Base-by-base conservation (phyloP, 2,113 vertebrate species). In the Acrocephalus kingi region DNA sequence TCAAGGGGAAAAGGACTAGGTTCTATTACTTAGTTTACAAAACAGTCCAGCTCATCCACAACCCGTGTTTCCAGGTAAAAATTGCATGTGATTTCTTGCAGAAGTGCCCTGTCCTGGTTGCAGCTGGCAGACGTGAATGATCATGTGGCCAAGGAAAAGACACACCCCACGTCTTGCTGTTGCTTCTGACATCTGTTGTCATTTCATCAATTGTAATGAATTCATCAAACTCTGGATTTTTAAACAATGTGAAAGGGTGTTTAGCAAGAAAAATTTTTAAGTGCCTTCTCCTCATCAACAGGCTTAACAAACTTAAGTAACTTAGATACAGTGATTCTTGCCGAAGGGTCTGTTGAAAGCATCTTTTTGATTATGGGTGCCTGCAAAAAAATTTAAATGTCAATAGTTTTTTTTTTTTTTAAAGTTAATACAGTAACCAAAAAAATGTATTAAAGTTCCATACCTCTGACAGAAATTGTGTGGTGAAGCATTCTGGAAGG, bases 321-420 rank as follows among this genome's bases (percentile, higher is more conserved):
- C 24, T 7, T 1, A 84, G 96, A 51, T 43, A n/a, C 14, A 64
- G 83, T 11, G 11, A 51, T 45, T 89, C 96, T 90, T 81, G 7
- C 35, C 3, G 16, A 52, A 55, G 78, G 1, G 0, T 94, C 2
- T 82, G 0, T 9, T 92, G 90, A 96, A 86, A 97, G 96, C 94
- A 96, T 94, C 49, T 58, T 92, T 72, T 62, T 90, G 56, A 96
- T 96, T n/a, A 89, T 49, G 49, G 80, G 0, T 79, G n/a, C 69
- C 96, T 97, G 77, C 39, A 96, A 84, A 76, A 93, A 82, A 75
- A 88, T 37, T 39, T 10, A 35, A 37, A 13, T 41, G 37, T 80
- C 43, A 95, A 13, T 41, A 66, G 35, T 9, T 43, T 41, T 55
- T 17, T 33, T 45, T 51, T 9, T 39, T 49, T 85, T 94, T 83